These are phyloP conservation scores for Lepidurus packardi DNA, from an alignment of 1,140 invertebrate species.

Conservation along the genomic window DNA sequence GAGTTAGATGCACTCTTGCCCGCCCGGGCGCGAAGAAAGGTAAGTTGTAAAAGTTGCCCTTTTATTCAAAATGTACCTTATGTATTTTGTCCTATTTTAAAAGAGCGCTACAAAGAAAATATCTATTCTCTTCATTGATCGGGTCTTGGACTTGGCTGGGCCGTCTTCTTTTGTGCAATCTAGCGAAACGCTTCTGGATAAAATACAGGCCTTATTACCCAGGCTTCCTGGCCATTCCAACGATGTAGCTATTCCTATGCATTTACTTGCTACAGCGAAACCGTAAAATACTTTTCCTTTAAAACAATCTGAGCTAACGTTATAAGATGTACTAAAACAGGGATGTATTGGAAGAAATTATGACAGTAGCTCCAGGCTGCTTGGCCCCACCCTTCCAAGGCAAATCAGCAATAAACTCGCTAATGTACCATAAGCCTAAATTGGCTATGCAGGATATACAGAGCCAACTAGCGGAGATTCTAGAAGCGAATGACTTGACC, in stretches of 20 bases:
- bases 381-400: conserved; percentile 28
- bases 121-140: conserved; percentile 60
- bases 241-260: conserved; percentile 61
- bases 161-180: conserved; percentile 50
- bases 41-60: conserved; percentile 37
- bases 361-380: conserved; percentile 25
- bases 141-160: conserved; percentile 56
- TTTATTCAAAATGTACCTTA: conserved; percentile 25
- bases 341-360: neutral
- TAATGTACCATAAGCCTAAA: conserved; percentile 12
- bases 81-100: conserved; percentile 35
- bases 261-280: conserved; percentile 52
- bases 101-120: conserved; percentile 51
- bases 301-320: neutral
- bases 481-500: neutral
- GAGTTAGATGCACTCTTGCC: conserved; percentile 54
- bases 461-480: neutral
- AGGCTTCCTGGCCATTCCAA: conserved; percentile 57
- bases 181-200: conserved; percentile 56
- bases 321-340: neutral
- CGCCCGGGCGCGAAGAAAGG: conserved; percentile 52
- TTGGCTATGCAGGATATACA: conserved; percentile 2
- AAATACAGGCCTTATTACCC: conserved; percentile 55
- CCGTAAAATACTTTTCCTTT: conserved; percentile 44
- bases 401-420: neutral